These are phyloP conservation scores for Iselma pallidipennis DNA, from an alignment of 2,888 invertebrate species.

Conservation along the genomic window DNA sequence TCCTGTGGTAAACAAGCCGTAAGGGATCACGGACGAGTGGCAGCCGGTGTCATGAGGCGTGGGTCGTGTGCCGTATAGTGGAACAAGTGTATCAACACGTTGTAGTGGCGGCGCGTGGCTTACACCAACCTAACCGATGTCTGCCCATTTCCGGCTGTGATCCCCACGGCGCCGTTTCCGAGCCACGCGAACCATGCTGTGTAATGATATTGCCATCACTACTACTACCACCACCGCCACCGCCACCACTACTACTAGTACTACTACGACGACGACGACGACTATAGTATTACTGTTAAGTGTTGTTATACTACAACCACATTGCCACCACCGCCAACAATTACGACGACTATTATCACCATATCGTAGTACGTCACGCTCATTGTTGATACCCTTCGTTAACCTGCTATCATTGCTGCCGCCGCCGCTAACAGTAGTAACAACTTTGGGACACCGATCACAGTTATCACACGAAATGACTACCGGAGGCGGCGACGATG, in stretches of 20 bases:
- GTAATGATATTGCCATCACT: background rate
- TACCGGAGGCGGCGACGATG: background rate
- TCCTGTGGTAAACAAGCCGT: conserved; percentile 46
- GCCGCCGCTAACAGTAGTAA: background rate
- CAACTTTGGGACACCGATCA: background rate
- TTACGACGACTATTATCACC: background rate
- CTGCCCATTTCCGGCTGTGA: conserved; percentile 51
- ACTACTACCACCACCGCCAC: background rate
- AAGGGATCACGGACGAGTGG: conserved; percentile 45
- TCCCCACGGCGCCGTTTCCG: conserved; percentile 48
- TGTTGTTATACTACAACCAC: conserved; percentile 2
- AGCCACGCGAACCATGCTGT: conserved; percentile 43
- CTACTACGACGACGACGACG: no score
- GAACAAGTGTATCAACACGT: conserved; percentile 32
- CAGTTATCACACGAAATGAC: background rate
- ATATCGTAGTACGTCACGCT: background rate
- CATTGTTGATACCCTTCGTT: background rate
- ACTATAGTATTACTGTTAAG: background rate
- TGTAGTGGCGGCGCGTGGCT: conserved; percentile 48
- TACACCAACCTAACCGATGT: conserved; percentile 51
- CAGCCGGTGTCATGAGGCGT: conserved; percentile 33
- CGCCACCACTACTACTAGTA: background rate
- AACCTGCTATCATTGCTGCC: background rate
- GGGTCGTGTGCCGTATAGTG: conserved; percentile 29
- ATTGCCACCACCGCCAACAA: conserved; percentile 3